phyloP scores from a whole-genome alignment of 2,113 vertebrate species.

The Toxostoma redivivum region DNA sequence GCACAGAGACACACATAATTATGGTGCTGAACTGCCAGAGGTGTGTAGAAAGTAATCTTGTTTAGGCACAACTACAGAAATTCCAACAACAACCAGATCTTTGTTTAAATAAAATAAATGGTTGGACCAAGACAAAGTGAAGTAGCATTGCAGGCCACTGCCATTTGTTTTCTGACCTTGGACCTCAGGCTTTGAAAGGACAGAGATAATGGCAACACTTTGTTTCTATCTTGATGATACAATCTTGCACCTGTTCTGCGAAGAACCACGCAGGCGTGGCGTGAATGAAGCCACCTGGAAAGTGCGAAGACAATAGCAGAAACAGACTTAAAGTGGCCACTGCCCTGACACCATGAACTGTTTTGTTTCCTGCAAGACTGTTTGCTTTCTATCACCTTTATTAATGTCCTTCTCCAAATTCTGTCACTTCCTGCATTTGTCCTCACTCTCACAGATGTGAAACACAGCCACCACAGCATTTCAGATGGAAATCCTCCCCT shows the following conservation, averaged over 20 bases:
- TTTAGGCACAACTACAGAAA: not conserved
- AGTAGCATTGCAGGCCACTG: not conserved
- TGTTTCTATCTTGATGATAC: not conserved
- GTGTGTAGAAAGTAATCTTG: not conserved
- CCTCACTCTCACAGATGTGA: accelerated
- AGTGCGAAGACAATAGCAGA: not conserved
- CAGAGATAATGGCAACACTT: not conserved
- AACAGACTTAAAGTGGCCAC: not conserved
- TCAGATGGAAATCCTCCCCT: not conserved
- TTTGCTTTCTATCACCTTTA: not conserved
- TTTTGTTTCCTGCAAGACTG: not conserved
- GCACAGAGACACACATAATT: not conserved
- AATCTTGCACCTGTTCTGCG: not conserved
- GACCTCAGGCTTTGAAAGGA: not conserved
- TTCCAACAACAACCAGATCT: not conserved
- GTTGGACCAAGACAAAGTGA: not conserved
- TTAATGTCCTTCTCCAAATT: not conserved
- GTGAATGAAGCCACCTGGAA: not conserved
- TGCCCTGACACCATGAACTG: not conserved
- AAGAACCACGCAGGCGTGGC: not conserved
- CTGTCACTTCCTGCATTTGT: not conserved
- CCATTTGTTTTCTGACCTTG: not conserved
- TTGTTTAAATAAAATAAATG: not conserved
- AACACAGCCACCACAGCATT: not conserved
- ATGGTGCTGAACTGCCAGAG: not conserved